Percentiles rank a stretch among this genome's conserved stretches.
Evolutionary conservation across 2,113 vertebrate species (phyloP).

Genomic region (Macroglossus sobrinus): DNA sequence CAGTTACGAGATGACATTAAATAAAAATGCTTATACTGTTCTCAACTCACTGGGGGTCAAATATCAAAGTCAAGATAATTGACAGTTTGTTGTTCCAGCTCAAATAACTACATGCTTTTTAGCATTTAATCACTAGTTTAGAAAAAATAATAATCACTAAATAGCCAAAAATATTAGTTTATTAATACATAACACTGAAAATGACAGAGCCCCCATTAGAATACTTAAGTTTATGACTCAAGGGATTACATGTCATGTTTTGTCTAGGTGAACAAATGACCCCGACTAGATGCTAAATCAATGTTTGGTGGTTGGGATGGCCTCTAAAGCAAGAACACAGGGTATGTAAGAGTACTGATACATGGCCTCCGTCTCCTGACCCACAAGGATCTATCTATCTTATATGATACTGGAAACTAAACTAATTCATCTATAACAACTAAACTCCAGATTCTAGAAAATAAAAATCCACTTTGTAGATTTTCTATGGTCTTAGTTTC

Average conservation of each 20-base stretch:
- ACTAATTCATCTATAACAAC: not conserved
- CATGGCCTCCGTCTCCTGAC: not conserved
- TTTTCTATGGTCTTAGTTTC: not conserved
- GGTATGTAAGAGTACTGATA: not conserved
- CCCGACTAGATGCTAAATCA: not conserved
- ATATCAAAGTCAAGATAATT: slow-evolving; percentile 59
- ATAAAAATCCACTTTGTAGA: not conserved
- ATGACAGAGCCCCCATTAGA: not conserved
- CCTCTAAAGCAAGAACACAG: not conserved
- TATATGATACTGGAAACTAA: not conserved
- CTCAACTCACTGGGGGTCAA: slow-evolving; percentile 31
- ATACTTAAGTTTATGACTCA: not conserved
- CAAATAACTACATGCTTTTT: slow-evolving; percentile 2
- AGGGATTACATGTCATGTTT: not conserved
- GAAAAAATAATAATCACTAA: slow-evolving; percentile 6
- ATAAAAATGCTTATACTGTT: slow-evolving; percentile 29
- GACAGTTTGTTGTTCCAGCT: slow-evolving; percentile 20
- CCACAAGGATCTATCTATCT: not conserved
- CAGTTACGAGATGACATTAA: slow-evolving; percentile 38
- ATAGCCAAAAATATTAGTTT: slow-evolving; percentile 27
- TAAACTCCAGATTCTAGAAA: not conserved
- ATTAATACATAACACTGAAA: slow-evolving; percentile 21
- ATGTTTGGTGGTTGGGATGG: not conserved
- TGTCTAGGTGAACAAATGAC: not conserved
- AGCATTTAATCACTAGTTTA: slow-evolving; percentile 37